These are phyloP conservation scores for Diabrotica undecimpunctata DNA, from an alignment of 1,140 invertebrate species.

Conservation along the genomic window DNA sequence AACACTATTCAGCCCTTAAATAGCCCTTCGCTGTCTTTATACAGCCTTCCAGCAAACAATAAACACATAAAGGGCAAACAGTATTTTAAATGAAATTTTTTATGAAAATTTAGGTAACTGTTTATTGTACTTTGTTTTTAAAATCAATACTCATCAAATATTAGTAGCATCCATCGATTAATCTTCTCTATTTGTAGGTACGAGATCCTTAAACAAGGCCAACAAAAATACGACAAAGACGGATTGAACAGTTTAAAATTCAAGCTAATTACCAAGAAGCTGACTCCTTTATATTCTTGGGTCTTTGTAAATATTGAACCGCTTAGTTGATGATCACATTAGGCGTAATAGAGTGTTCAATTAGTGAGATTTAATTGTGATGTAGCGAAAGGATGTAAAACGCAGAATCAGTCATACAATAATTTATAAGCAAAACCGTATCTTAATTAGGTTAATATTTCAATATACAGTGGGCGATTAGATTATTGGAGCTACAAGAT, in stretches of 20 bases:
- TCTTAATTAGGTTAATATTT: no score
- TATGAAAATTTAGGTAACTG: background rate
- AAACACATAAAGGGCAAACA: no score
- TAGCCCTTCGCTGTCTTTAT: no score
- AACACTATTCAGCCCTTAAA: no score
- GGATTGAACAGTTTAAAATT: slow-evolving; percentile 87
- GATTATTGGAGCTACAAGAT: no score
- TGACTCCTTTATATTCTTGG: slow-evolving; percentile 73
- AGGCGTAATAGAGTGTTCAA: background rate
- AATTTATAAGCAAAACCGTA: no score
- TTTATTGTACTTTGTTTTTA: background rate
- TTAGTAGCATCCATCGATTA: no score
- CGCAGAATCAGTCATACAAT: background rate
- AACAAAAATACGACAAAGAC: slow-evolving; percentile 76
- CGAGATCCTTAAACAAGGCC: slow-evolving; percentile 77
- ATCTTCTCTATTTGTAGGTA: slow-evolving; percentile 56
- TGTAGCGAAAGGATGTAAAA: background rate
- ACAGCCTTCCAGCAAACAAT: no score
- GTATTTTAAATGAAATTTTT: background rate
- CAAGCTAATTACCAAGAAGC: slow-evolving; percentile 63
- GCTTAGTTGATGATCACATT: slow-evolving; percentile 52
- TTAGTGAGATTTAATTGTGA: slow-evolving; percentile 5
- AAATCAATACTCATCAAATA: no score
- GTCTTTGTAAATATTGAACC: slow-evolving; percentile 62
- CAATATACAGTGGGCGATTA: no score